Conservation (phyloP, 1,140 invertebrate species). For the Pygmarrhopalites habei region DNA sequence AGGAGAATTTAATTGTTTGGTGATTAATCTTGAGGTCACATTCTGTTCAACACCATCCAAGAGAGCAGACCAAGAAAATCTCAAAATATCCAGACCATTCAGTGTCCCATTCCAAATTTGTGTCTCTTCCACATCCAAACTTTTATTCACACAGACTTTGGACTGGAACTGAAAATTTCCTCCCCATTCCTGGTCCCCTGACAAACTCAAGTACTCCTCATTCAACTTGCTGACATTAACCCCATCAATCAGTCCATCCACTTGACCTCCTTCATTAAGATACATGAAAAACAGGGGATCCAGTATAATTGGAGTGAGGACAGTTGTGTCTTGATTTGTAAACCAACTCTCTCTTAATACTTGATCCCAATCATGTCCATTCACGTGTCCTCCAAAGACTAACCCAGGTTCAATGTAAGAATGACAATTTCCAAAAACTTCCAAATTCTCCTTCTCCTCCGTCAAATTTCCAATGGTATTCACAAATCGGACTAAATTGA, state of each 20-base stretch:
- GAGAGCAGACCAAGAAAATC: background rate
- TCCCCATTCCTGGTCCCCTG: conserved; percentile 9
- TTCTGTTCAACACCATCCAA: background rate
- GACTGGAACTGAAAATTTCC: conserved; percentile 5
- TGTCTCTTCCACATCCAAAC: background rate
- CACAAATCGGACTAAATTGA: background rate
- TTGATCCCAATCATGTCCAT: background rate
- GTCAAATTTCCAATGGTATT: background rate
- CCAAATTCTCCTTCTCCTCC: background rate
- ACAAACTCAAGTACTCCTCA: conserved; percentile 9
- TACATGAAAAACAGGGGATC: background rate
- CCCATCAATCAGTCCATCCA: background rate
- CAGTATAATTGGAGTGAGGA: background rate
- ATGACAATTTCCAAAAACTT: background rate
- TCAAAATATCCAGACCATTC: conserved; percentile 1
- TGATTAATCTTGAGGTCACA: background rate
- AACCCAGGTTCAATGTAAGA: background rate
- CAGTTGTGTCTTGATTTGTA: background rate
- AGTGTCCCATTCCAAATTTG: background rate
- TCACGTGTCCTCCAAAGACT: background rate
- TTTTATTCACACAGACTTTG: background rate
- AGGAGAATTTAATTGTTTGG: too few relatives aligned
- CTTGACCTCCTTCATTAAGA: background rate
- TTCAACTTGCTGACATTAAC: conserved; percentile 10
- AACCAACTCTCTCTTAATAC: conserved; percentile 2